Base-by-base conservation (phyloP, 2,888 invertebrate species). In the Ophion slaviceki region DNA sequence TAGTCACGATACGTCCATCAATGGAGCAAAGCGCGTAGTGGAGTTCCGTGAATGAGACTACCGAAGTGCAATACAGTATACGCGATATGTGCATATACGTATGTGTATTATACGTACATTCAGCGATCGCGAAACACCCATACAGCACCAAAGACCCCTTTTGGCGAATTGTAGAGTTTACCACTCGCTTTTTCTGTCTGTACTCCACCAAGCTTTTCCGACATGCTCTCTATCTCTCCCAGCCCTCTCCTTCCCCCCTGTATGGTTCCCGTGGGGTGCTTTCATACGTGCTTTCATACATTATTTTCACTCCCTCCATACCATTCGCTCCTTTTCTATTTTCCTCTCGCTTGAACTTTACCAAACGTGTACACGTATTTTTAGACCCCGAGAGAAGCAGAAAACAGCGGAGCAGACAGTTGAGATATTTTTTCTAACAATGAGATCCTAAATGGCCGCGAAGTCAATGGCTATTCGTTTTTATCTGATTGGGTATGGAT, bases 41-140 rank as follows among this genome's bases (percentile, higher is more conserved):
- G 77, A 86, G 86, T 86, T 86, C 83, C 77, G 86, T 86, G 86
- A 86, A 86, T 86, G 86, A 86, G 86, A 83, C 83, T 86, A 83
- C 80, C 74, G 77, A 74, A 86, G 86, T 86, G 83, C 80, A 53
- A 64, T 45, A 64, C 61, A 59, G 79, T 75, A 66, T 59, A 40
- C 45, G 72, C 7, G 53, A n/a, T 66, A 66, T 28, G 74, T 66
- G 47, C 53, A 64, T 45, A 66, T 67, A 67, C 74, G 57, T 67
- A 61, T 67, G 47, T 10, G 47, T 32, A 61, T 74, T 47, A 61
- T 74, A 36, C 53, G 64, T 61, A 53, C 64, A 61, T 80, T 59
- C 71, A 76, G 72, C 74, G 72, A 81, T 53, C 64, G 47, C 53
- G 75, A 79, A 75, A 75, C 71, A 66, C 45, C 10, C 45, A 70